Conservation (phyloP, 1,140 invertebrate species). For the Diuraphis noxia region DNA sequence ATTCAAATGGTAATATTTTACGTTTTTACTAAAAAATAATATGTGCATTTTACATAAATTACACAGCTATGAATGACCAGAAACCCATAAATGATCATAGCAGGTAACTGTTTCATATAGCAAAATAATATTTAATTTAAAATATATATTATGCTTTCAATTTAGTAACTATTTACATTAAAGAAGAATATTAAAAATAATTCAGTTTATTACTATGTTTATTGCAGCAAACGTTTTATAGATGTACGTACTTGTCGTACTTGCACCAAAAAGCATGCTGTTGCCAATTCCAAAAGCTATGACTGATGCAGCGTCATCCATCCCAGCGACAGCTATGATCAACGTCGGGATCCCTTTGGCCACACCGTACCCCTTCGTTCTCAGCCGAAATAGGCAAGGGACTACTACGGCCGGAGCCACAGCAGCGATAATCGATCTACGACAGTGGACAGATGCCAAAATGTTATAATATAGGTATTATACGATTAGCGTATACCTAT, state of each 20-base stretch:
- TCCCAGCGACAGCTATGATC: conserved; percentile 84
- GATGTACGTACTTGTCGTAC: conserved; percentile 61
- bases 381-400: conserved; percentile 81
- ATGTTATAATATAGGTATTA: neutral
- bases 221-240: neutral
- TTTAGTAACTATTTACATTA: neutral
- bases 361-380: conserved; percentile 83
- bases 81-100: neutral
- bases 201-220: neutral
- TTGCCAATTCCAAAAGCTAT: conserved; percentile 86
- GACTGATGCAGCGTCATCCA: conserved; percentile 84
- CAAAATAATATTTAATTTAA: neutral
- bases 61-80: neutral
- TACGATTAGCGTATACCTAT: neutral
- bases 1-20: neutral
- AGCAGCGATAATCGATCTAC: conserved; percentile 78
- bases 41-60: neutral
- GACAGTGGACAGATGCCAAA: neutral
- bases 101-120: neutral
- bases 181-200: neutral
- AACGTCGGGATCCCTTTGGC: conserved; percentile 93
- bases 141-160: neutral
- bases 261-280: conserved; percentile 83
- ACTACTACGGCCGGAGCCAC: conserved; percentile 95
- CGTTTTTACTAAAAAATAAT: neutral